Evolutionary conservation across 2,797 vertebrate species (phyloP).

Genomic region (Gambusia yucatana): DNA sequence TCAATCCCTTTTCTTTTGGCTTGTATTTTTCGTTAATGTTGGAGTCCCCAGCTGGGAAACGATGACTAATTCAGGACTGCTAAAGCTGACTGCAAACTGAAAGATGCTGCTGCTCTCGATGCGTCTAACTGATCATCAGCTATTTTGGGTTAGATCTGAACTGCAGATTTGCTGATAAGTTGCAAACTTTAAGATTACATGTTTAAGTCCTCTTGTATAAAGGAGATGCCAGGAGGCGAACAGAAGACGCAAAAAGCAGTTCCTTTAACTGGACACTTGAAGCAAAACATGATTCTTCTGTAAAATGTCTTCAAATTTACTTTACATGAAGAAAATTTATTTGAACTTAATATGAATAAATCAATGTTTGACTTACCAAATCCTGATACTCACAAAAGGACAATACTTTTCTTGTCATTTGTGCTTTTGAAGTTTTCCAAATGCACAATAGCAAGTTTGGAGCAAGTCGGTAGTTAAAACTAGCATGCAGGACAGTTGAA

Average conservation of each 20-base stretch:
- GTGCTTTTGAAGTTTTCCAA: not conserved
- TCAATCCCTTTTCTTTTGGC: not conserved
- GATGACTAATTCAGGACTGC: not conserved
- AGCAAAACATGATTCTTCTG: not conserved
- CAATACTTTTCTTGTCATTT: not conserved
- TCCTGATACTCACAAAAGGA: not conserved
- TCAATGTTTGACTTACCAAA: not conserved
- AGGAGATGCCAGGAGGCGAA: not conserved
- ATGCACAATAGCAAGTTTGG: not conserved
- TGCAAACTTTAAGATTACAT: too few relatives aligned
- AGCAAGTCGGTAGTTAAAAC: not conserved
- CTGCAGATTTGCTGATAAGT: not conserved
- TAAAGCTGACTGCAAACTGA: not conserved
- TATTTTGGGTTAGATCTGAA: not conserved
- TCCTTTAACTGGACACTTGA: not conserved
- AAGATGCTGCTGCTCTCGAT: not conserved
- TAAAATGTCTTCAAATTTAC: not conserved
- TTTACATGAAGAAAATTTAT: not conserved
- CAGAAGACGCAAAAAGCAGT: not conserved
- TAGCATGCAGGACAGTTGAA: not conserved
- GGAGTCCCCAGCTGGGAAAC: not conserved
- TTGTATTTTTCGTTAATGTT: not conserved
- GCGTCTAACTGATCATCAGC: not conserved
- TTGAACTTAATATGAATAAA: not conserved
- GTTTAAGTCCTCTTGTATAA: not conserved